Evolutionary conservation across 35 echinoderm and acorn worm species (phyloP), one percentile per base, ranked within the genome.

Genomic region (Holothuria glaberrima): DNA sequence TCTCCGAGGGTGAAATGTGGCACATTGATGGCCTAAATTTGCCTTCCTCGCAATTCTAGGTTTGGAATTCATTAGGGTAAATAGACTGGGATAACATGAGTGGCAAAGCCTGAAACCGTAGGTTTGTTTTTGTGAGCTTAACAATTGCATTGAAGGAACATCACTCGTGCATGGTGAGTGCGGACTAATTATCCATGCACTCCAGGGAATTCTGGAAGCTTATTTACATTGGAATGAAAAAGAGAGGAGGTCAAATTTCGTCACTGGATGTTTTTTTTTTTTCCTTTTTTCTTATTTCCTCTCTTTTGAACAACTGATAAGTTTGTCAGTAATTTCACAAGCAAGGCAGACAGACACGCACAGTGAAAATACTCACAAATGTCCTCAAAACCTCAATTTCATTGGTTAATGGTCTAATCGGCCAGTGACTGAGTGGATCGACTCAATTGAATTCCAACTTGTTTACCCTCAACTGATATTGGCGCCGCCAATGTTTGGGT

Each of bases 1-100:
- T 78, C 74, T 78, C 74, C n/a, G 50, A 78, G 74, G 74, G 50
- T 48, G 29, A 24, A 78, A 78, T 78, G 38, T 35, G 38, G 74
- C 74, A 78, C 74, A 78, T 78, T 78, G 74, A 78, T 78, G 74
- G 74, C 74, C 74, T 48, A 78, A 78, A 78, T 78, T 78, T 78
- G 74, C 50, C 74, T 78, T 78, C 50, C 74, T 78, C 41, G 38
- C n/a, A 78, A 26, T 48, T 48, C 74, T 78, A 78, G 74, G 38
- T 54, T 78, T 28, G 27, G 74, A 78, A 78, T 78, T 78, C 74
- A 78, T 78, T 78, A 78, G 50, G 50, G 50, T 78, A 78, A 78
- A 78, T 78, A 78, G 74, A 48, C 44, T 48, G 50, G 50, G 41
- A 78, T 78, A 78, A 78, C 74, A 78, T 78, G 74, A 78, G 74